A percentile compares a stretch with the other conserved stretches of the same genome.
Evolutionary conservation across 2,888 invertebrate genomes (phyloP).

Genomic region (Epirrhoe alternata): DNA sequence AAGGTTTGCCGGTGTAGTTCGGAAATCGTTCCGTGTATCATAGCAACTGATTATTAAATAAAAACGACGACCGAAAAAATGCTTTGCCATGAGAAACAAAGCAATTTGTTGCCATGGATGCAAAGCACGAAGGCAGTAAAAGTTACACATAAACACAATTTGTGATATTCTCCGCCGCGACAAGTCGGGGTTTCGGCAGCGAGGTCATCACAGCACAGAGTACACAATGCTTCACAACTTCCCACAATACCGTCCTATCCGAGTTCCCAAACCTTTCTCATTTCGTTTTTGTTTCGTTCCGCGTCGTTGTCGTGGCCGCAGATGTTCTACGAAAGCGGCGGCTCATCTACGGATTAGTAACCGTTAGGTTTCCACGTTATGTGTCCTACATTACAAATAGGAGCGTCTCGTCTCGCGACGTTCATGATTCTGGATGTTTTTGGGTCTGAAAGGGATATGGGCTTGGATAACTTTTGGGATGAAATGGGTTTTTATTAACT

Average conservation of each 20-base stretch:
- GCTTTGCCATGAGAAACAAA: not conserved
- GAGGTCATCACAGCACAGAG: conserved; percentile 43
- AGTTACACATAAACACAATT: conserved; percentile 18
- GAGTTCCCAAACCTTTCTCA: conserved; percentile 80
- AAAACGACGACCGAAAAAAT: not conserved
- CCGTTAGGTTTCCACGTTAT: conserved; percentile 76
- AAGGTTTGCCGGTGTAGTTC: too few relatives aligned
- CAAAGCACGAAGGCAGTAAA: not conserved
- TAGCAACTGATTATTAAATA: too few relatives aligned
- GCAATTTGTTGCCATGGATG: not conserved
- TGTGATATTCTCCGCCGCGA: conserved; percentile 28
- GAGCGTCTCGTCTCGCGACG: conserved; percentile 57
- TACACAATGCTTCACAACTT: conserved; percentile 65
- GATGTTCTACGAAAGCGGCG: conserved; percentile 74
- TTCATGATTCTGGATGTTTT: conserved; percentile 44
- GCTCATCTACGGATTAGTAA: conserved; percentile 82
- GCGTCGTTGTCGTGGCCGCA: conserved; percentile 67
- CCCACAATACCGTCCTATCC: conserved; percentile 73
- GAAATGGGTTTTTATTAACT: conserved; percentile 22
- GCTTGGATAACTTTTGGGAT: conserved; percentile 21
- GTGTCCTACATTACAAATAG: conserved; percentile 67
- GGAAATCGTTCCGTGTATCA: too few relatives aligned
- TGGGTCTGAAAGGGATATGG: conserved; percentile 19
- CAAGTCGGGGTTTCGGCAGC: conserved; percentile 30
- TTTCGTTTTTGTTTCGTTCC: conserved; percentile 79